Conservation (phyloP, 2,113 vertebrate genomes). For the Hemibagrus wyckioides region DNA sequence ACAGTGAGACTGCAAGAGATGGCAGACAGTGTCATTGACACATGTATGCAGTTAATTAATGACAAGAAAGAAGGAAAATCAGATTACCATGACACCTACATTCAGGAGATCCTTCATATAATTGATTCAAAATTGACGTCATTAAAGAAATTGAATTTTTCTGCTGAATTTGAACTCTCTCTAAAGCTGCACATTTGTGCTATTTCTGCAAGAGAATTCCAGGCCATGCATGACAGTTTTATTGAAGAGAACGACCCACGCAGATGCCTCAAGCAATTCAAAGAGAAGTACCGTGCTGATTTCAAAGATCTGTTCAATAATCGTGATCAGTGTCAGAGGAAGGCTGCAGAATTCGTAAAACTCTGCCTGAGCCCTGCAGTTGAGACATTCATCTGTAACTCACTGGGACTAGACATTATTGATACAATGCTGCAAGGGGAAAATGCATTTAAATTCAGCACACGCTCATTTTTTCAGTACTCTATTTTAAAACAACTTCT, state of each 20-base stretch:
- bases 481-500: slow-evolving; percentile 60
- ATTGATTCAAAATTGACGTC: slow-evolving; percentile 44
- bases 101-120: slow-evolving; percentile 56
- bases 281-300: slow-evolving; percentile 24
- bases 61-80: not conserved
- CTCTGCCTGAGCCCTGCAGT: slow-evolving; percentile 60
- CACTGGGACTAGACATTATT: slow-evolving; percentile 60
- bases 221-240: slow-evolving; percentile 61
- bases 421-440: slow-evolving; percentile 53
- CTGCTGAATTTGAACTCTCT: slow-evolving; percentile 45
- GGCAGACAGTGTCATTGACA: slow-evolving; percentile 18
- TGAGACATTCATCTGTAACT: slow-evolving; percentile 45
- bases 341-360: slow-evolving; percentile 63
- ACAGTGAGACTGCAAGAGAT: rapidly evolving
- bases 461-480: slow-evolving; percentile 55
- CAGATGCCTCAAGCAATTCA: slow-evolving; percentile 48
- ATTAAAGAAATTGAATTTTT: rapidly evolving
- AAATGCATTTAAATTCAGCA: slow-evolving; percentile 52
- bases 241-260: slow-evolving; percentile 57
- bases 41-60: not conserved
- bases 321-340: slow-evolving; percentile 66
- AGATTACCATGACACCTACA: slow-evolving; percentile 61
- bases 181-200: slow-evolving; percentile 68
- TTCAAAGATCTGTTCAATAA: slow-evolving; percentile 65
- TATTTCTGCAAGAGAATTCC: slow-evolving; percentile 49